Conservation (phyloP, 2,888 invertebrate genomes). For the Euplagia quadripunctaria region DNA sequence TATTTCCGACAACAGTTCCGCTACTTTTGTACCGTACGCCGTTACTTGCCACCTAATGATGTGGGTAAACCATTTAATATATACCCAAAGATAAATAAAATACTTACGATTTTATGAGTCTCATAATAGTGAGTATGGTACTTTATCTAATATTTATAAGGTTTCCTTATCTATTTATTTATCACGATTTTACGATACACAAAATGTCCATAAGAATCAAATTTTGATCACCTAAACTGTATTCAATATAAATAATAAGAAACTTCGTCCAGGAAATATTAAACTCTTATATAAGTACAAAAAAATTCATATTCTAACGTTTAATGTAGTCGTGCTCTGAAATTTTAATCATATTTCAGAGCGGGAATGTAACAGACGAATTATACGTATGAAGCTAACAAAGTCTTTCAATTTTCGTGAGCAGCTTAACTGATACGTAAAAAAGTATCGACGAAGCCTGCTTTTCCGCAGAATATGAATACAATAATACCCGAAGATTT, state of each 20-base stretch:
- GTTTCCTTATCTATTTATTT: slow-evolving; percentile 9
- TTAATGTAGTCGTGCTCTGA: slow-evolving; percentile 35
- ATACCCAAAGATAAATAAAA: slow-evolving; percentile 49
- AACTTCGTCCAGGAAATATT: slow-evolving; percentile 11
- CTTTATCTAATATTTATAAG: slow-evolving; percentile 29
- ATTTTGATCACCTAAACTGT: slow-evolving; percentile 12
- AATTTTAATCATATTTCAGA: slow-evolving; percentile 47
- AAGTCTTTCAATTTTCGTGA: slow-evolving; percentile 56
- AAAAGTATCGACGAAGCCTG: slow-evolving; percentile 60
- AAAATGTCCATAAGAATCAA: not conserved
- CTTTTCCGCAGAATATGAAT: slow-evolving; percentile 63
- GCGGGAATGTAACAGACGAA: slow-evolving; percentile 39
- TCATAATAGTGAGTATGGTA: slow-evolving; percentile 42
- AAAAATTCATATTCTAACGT: slow-evolving; percentile 36
- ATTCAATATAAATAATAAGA: slow-evolving; percentile 16
- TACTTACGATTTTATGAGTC: slow-evolving; percentile 43
- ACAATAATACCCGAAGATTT: slow-evolving; percentile 74
- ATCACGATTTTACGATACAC: not conserved
- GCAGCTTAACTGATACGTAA: slow-evolving; percentile 58
- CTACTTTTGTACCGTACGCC: slow-evolving; percentile 41
- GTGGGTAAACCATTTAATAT: slow-evolving; percentile 50
- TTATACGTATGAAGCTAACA: slow-evolving; percentile 47
- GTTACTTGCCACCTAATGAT: slow-evolving; percentile 52
- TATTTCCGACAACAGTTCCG: slow-evolving; percentile 55
- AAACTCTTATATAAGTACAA: slow-evolving; percentile 12